Percentiles rank a stretch among this genome's conserved stretches.
Conservation (phyloP, 92 coral and sea anemone species). For the Isaurus tuberculatus region DNA sequence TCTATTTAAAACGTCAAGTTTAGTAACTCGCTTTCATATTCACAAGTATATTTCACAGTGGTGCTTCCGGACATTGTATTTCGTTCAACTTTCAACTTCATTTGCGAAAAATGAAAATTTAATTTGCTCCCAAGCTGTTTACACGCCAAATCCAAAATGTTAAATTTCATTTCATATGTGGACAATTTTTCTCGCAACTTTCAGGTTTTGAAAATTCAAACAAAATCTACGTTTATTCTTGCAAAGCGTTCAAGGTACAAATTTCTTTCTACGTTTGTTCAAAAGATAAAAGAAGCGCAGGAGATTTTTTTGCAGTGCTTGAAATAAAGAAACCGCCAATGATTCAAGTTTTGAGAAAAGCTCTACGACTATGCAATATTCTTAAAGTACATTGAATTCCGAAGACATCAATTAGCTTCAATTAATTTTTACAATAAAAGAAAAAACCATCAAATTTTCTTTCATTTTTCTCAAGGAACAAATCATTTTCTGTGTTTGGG, state of each 20-base stretch:
- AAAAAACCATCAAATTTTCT: slow-evolving; percentile 82
- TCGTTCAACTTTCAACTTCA: slow-evolving; percentile 34
- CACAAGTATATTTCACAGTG: neutral
- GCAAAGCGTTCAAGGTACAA: neutral
- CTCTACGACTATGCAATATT: slow-evolving; percentile 59
- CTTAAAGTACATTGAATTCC: slow-evolving; percentile 91
- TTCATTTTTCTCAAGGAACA: slow-evolving; percentile 68
- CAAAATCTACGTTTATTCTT: neutral
- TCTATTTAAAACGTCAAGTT: slow-evolving; percentile 8
- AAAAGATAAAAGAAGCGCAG: no score
- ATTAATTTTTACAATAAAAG: slow-evolving; percentile 91
- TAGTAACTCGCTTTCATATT: slow-evolving; percentile 16
- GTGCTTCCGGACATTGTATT: slow-evolving; percentile 7
- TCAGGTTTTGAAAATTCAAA: neutral
- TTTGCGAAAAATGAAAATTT: slow-evolving; percentile 66
- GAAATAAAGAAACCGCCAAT: neutral
- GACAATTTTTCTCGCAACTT: slow-evolving; percentile 52
- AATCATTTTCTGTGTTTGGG: slow-evolving; percentile 77
- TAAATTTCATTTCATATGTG: slow-evolving; percentile 57
- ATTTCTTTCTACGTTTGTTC: neutral
- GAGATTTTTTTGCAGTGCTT: neutral
- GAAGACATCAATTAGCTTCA: slow-evolving; percentile 92
- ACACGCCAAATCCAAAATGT: slow-evolving; percentile 71
- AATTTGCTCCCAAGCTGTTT: slow-evolving; percentile 75
- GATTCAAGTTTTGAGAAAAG: slow-evolving; percentile 6